Evolutionary conservation across 2,888 invertebrate genomes (phyloP), one percentile per base, ranked within the genome.

Genomic region (Thymelicus sylvestris): DNA sequence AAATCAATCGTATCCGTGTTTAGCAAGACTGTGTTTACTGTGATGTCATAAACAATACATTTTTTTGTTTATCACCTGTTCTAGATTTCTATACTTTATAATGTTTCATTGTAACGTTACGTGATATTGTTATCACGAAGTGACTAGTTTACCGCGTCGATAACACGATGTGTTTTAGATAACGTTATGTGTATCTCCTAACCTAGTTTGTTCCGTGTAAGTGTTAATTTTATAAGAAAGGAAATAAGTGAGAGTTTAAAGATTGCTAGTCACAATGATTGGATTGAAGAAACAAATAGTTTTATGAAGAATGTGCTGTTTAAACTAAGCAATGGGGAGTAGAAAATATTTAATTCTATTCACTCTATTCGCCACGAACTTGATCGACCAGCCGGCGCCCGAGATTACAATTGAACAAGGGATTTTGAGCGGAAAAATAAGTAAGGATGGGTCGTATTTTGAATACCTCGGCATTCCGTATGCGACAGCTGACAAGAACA

Each of bases 391-490:
- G 73, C 91, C 91, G 72, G 86, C 92, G 0, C 92, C 91, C 0
- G 87, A 90, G 77, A 86, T 93, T 19, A 77, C 70, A 1, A 87
- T 93, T 4, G 88, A 86, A 7, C 92, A 92, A 85, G 92, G 92
- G 67, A 84, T 74, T 81, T 79, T 92, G 77, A 87, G 82, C 80
- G 93, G 92, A 80, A 89, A 87, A 82, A 78, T 88, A 0, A 92
- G 87, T 66, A 75, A 68, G 0, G 91, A 92, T 86, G 92, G 92
- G 61, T 78, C 88, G 66, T 83, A 85, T 82, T 89, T 86, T 47
- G 89, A 92, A 84, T 92, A 92, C 81, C 73, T 88, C 10, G 92
- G 93, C 7, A 91, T 93, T 74, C 93, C 92, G 4, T 93, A 93
- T 66, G 92, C 88, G 12, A 86, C 87, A 2, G 81, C 84, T 24